Conservation (phyloP, 2,113 vertebrate genomes). For the Prochilodus magdalenae region DNA sequence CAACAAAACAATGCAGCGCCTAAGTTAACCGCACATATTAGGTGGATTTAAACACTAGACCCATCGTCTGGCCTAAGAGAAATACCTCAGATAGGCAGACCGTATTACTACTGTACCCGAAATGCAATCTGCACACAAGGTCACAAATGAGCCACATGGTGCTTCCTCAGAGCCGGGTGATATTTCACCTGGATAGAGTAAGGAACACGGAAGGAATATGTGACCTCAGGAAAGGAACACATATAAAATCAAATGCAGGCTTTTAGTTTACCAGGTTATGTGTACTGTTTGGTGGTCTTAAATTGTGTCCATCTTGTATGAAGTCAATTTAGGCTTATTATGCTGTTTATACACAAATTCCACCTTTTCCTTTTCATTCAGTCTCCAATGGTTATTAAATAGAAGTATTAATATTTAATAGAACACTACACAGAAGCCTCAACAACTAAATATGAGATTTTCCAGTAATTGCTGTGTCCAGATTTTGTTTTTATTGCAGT, state of each 20-base stretch:
- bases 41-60: background rate
- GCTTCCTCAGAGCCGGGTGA: slow-evolving; percentile 6
- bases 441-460: too few relatives aligned
- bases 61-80: background rate
- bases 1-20: background rate
- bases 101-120: slow-evolving; percentile 2
- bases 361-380: too few relatives aligned
- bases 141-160: background rate
- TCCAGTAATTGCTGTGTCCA: too few relatives aligned
- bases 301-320: background rate
- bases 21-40: background rate
- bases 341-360: background rate
- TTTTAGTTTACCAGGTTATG: background rate
- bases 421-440: too few relatives aligned
- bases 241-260: background rate
- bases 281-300: background rate
- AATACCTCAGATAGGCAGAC: background rate
- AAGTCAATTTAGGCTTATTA: background rate
- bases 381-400: too few relatives aligned
- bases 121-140: slow-evolving; percentile 31
- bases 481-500: too few relatives aligned
- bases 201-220: background rate
- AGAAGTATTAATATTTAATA: too few relatives aligned
- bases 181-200: slow-evolving; percentile 24
- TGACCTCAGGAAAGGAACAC: background rate